Percentiles rank a stretch among this genome's conserved stretches.
Conservation (phyloP, 1,140 invertebrate species). For the Vollenhovia emeryi region DNA sequence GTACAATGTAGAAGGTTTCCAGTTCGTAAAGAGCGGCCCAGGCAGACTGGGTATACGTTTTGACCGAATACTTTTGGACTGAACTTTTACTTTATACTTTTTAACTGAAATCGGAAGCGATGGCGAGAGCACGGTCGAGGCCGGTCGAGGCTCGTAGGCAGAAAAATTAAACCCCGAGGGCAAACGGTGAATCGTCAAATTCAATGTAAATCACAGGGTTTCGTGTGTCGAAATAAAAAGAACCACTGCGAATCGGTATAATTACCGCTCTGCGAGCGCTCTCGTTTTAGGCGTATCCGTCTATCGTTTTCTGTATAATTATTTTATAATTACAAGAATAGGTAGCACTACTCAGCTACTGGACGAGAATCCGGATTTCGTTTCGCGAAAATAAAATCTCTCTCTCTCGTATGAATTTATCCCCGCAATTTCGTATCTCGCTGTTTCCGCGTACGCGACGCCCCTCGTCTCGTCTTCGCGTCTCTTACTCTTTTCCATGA, state of each 20-base stretch:
- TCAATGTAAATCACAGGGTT: conserved; percentile 67
- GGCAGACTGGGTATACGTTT: neutral
- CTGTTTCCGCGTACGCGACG: neutral
- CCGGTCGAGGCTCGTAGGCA: conserved; percentile 10
- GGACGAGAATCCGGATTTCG: conserved; percentile 71
- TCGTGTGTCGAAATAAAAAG: conserved; percentile 69
- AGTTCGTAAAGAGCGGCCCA: neutral
- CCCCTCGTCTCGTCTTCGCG: neutral
- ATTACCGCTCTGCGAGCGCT: conserved; percentile 71
- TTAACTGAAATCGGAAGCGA: conserved; percentile 1
- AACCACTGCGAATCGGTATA: conserved; percentile 73
- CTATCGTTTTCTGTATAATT: conserved; percentile 78
- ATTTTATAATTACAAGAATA: conserved; percentile 80
- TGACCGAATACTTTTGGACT: too few species aligned
- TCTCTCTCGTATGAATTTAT: neutral
- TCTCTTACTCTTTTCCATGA: neutral
- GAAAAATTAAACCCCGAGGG: conserved; percentile 67
- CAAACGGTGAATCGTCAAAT: conserved; percentile 59
- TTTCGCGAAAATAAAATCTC: conserved; percentile 40
- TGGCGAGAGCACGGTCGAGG: neutral
- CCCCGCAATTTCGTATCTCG: neutral
- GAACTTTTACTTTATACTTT: too few species aligned
- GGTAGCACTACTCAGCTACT: conserved; percentile 76
- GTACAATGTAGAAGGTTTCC: neutral
- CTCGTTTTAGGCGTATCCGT: conserved; percentile 77